Evolutionary conservation across 2,888 invertebrate species (phyloP), one percentile per base, ranked within the genome.

Genomic region (Plebejus argus): DNA sequence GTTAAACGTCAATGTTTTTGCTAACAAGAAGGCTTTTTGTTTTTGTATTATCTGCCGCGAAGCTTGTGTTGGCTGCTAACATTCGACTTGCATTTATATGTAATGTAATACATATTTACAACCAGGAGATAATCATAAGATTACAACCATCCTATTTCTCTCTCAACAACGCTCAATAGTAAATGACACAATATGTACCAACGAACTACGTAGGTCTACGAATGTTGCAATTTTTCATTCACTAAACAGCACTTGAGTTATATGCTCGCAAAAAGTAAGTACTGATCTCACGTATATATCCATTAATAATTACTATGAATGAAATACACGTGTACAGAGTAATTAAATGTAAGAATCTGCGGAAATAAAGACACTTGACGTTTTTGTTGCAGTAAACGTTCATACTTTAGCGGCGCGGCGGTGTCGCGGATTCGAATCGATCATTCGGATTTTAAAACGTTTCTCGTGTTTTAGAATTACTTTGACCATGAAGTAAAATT

Each of bases 281-380:
- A 66, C 66, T 33, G 28, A 66, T 66, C 58, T 61, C 61, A 58
- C 45, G 35, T 61, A 66, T 61, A 66, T 39, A 61, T 74, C 72
- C 20, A n/a, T 66, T 76, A 53, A 70, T 70, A 66, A 39, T 72
- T 74, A 77, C 76, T 78, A 71, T 70, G 75, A 77, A 77, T 76
- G 58, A 66, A 77, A 78, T 71, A 78, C 79, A 79, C 78, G 77
- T 78, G 80, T 78, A 77, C 71, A 20, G 35, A 58, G 78, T 70
- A 78, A 81, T 81, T 80, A 78, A 81, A 80, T 77, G 80, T 79
- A 78, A 80, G 78, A 77, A 70, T 79, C 78, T 75, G 70, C 76
- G 70, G 79, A 79, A 79, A 81, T 82, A 79, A 79, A 80, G 79
- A 79, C 81, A 80, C 78, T 82, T 76, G 76, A 76, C 45, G 77